These are phyloP conservation scores for Acanthosepion pharaonis DNA, from an alignment of 2,888 invertebrate species.

Conservation along the genomic window DNA sequence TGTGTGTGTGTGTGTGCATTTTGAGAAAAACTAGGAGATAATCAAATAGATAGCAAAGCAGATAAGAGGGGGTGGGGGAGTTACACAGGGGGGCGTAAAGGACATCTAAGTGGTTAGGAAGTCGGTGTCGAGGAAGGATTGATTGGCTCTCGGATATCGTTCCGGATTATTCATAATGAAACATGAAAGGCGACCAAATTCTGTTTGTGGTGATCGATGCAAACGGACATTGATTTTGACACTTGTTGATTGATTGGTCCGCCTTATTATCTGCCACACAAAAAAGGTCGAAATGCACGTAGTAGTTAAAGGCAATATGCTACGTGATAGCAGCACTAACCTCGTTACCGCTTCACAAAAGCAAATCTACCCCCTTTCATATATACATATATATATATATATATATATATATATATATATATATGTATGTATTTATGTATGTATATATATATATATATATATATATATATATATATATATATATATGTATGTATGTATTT, in stretches of 20 bases:
- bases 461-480: too few relatives aligned
- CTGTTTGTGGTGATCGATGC: neutral
- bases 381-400: neutral
- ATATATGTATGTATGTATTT: neutral
- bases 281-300: neutral
- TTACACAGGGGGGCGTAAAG: too few relatives aligned
- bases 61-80: too few relatives aligned
- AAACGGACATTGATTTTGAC: neutral
- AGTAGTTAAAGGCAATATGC: neutral
- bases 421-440: too few relatives aligned
- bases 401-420: too few relatives aligned
- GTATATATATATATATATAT: too few relatives aligned
- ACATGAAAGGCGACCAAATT: neutral
- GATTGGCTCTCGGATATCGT: neutral
- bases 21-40: too few relatives aligned
- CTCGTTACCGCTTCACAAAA: neutral
- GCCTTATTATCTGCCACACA: neutral
- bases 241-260: neutral
- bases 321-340: neutral
- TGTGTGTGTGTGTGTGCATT: too few relatives aligned
- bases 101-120: too few relatives aligned
- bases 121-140: neutral
- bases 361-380: neutral
- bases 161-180: neutral
- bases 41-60: too few relatives aligned